phyloP scores from a whole-genome alignment of 1,140 invertebrate genomes.

The Cephus cinctus region DNA sequence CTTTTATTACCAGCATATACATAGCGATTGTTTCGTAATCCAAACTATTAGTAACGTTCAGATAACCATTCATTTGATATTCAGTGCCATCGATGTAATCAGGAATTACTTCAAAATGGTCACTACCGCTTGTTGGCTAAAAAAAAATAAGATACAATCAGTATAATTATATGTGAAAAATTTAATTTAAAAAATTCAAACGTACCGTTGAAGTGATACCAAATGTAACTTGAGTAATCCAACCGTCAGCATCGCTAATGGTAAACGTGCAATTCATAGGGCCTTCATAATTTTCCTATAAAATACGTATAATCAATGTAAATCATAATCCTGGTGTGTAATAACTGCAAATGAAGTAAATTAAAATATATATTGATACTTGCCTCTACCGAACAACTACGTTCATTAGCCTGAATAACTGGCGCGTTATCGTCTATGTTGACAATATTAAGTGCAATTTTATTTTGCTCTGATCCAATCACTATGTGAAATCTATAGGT shows the following conservation, averaged over 20 bases:
- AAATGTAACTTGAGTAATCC: constrained; percentile 48
- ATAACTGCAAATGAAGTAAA: constrained; percentile 2
- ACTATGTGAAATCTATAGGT: constrained; percentile 46
- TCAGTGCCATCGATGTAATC: constrained; percentile 34
- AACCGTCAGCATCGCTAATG: constrained; percentile 55
- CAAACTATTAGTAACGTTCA: constrained; percentile 15
- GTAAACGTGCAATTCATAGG: constrained; percentile 46
- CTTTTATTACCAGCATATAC: constrained; percentile 20
- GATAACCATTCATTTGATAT: constrained; percentile 29
- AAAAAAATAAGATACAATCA: constrained; percentile 32
- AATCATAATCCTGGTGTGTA: not conserved
- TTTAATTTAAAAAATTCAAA: not conserved
- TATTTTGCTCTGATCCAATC: constrained; percentile 26
- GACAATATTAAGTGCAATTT: constrained; percentile 43
- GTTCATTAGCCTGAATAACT: constrained; percentile 48
- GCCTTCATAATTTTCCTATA: constrained; percentile 47
- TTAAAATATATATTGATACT: no score
- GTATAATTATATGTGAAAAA: constrained; percentile 33
- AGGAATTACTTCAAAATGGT: constrained; percentile 44
- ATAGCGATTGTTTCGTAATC: constrained; percentile 25
- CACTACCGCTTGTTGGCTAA: constrained; percentile 28
- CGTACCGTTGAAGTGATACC: constrained; percentile 26
- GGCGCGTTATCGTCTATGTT: constrained; percentile 59
- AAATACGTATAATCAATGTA: not conserved
- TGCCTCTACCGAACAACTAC: constrained; percentile 43